Evolutionary conservation across 1,140 invertebrate species (phyloP).

Genomic region (Brachionus asplanchnoidis): DNA sequence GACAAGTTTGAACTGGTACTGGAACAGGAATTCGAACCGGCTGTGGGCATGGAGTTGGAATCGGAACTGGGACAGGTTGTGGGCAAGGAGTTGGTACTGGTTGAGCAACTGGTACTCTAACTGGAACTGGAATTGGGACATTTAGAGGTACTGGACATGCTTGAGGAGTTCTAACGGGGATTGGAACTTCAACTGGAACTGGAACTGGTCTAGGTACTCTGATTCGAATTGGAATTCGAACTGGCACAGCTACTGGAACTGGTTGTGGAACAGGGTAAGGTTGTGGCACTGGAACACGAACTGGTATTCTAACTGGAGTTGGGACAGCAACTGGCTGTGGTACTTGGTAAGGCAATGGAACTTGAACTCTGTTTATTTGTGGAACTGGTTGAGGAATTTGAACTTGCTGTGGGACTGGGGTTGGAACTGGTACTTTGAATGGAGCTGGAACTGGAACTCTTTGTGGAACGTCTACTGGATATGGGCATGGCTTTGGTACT

Average conservation of each 20-base stretch:
- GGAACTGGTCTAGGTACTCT: neutral
- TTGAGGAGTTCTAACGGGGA: neutral
- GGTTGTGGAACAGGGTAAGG: neutral
- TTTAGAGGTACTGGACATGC: neutral
- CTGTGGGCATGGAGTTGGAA: neutral
- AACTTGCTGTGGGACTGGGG: neutral
- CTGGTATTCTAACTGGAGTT: neutral
- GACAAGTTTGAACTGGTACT: neutral
- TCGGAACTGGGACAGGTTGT: neutral
- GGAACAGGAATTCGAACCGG: neutral
- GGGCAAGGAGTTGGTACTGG: neutral
- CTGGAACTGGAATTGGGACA: neutral
- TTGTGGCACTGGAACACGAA: slow-evolving; percentile 19
- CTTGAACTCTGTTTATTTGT: neutral
- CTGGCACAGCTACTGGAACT: neutral
- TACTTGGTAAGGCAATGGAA: neutral
- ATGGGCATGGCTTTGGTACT: neutral
- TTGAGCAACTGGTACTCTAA: neutral
- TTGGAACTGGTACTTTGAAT: slow-evolving; percentile 21
- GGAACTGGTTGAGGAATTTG: slow-evolving; percentile 1
- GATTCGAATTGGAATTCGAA: neutral
- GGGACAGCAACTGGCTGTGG: neutral
- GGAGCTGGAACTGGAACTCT: neutral
- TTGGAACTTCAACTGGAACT: slow-evolving; percentile 16
- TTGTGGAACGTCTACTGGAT: neutral